Evolutionary conservation across 2,888 invertebrate species (phyloP), one percentile per base, ranked within the genome.

Genomic region (Notodonta dromedarius): DNA sequence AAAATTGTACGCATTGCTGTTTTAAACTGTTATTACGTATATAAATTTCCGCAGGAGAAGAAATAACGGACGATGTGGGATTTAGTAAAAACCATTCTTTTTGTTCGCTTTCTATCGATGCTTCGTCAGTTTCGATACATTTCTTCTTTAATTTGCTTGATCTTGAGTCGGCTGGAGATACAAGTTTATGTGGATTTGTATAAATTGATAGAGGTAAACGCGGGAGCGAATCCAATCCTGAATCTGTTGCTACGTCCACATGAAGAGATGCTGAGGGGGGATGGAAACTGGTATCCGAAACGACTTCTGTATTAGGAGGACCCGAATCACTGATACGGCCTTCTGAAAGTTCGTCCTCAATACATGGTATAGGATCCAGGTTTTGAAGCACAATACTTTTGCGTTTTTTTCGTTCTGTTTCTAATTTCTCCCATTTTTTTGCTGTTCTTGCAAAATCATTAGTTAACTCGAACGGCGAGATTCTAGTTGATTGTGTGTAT

Each of bases 401-500:
- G 9, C 42, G 58, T 69, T 71, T 70, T 51, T 73, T 73, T 7
- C 40, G 8, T 13, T 66, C 60, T 2, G 57, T 53, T 73, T 80
- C 65, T 32, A 84, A 65, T 56, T 67, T 59, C 63, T 77, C 57
- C 91, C 91, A 90, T 67, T 75, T 78, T n/a, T 72, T 73, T 46
- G 81, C 73, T 54, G 91, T 91, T 71, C 91, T 86, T 57, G 76
- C 78, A 48, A 89, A 72, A 53, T 78, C 74, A 9, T 83, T 77
- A 5, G 85, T 87, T 61, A 91, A 71, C 59, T 85, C 79, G 74
- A 91, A 91, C 0, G 93, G 91, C 2, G 91, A 86, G 48, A 68
- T 71, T 71, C 88, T 85, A 12, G 73, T 80, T 14, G 69, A 74
- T 70, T 93, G 77, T 54, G 69, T 70, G 52, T 80, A 85, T 48